These are phyloP conservation scores for Siniperca obscura DNA, from an alignment of 2,797 vertebrate species.

Conservation along the genomic window DNA sequence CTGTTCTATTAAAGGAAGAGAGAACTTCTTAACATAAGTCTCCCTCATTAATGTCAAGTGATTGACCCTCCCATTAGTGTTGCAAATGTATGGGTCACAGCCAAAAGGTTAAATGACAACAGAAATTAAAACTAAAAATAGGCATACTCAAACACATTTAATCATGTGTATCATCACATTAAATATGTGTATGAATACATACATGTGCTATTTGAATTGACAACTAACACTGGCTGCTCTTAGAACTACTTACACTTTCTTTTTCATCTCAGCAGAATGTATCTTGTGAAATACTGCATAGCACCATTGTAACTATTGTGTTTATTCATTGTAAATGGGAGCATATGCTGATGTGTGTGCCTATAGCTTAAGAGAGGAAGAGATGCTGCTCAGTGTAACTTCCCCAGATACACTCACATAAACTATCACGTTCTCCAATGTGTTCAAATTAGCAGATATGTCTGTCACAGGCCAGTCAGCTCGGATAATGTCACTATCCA, in stretches of 20 bases:
- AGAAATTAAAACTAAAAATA: not conserved
- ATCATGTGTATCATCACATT: not conserved
- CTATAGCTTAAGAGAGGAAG: constrained; percentile 27
- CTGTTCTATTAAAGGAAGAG: not conserved
- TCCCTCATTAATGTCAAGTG: constrained; percentile 5
- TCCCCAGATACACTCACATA: not conserved
- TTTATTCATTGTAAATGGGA: constrained; percentile 31
- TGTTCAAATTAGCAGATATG: constrained; percentile 38
- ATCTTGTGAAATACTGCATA: constrained; percentile 4
- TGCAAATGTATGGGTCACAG: not conserved
- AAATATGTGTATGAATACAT: constrained; percentile 3
- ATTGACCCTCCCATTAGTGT: not conserved
- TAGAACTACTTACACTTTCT: not conserved
- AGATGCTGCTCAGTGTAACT: constrained; percentile 20
- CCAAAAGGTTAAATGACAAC: not conserved
- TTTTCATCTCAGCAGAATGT: constrained; percentile 10
- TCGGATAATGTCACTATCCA: constrained; percentile 6
- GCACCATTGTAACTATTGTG: not conserved
- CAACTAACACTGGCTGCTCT: not conserved
- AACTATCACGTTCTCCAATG: constrained; percentile 14
- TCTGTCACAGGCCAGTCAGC: constrained; percentile 26
- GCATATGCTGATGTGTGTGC: constrained; percentile 34
- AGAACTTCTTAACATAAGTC: not conserved
- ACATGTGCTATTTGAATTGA: constrained; percentile 9
- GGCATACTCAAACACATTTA: constrained; percentile 2